Percentiles rank a stretch among this genome's conserved stretches.
These are phyloP conservation scores for Agelas oroides DNA, from an alignment of 37 sponge, comb jelly and placozoan species.

Conservation along the genomic window DNA sequence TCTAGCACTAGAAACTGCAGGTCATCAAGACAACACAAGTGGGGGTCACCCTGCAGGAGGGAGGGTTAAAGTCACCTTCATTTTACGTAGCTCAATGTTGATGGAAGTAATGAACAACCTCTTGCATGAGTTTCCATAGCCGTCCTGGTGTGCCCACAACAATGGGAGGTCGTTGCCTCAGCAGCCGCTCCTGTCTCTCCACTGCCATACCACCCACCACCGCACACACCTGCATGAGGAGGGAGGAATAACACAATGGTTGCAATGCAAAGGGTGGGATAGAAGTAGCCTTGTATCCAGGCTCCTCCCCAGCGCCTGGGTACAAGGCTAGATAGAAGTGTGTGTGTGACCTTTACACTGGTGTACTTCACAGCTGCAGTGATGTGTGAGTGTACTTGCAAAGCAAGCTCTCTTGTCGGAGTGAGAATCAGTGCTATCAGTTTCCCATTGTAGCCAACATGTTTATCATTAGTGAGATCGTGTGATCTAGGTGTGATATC, in stretches of 20 bases:
- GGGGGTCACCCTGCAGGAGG: conserved; percentile 75
- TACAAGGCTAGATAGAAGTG: too few relatives aligned
- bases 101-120: conserved; percentile 28
- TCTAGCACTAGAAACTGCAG: conserved; percentile 90
- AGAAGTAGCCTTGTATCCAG: too few relatives aligned
- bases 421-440: conserved; percentile 82
- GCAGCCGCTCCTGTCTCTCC: conserved; percentile 91
- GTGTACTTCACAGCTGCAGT: conserved; percentile 81
- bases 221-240: conserved; percentile 67
- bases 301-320: too few relatives aligned
- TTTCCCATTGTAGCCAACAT: not conserved
- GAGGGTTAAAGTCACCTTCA: not conserved
- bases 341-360: conserved; percentile 63
- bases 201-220: conserved; percentile 95
- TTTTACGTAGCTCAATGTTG: not conserved
- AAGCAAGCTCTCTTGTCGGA: conserved; percentile 94
- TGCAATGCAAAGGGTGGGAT: too few relatives aligned
- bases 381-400: conserved; percentile 89
- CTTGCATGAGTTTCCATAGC: conserved; percentile 88
- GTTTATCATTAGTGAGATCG: not conserved
- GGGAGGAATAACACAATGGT: not conserved
- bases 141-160: conserved; percentile 97
- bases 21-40: conserved; percentile 39
- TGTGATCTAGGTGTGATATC: not conserved
- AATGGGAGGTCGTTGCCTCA: conserved; percentile 81